phyloP scores from a whole-genome alignment of 2,113 vertebrate genomes.

The Octodon degus region DNA sequence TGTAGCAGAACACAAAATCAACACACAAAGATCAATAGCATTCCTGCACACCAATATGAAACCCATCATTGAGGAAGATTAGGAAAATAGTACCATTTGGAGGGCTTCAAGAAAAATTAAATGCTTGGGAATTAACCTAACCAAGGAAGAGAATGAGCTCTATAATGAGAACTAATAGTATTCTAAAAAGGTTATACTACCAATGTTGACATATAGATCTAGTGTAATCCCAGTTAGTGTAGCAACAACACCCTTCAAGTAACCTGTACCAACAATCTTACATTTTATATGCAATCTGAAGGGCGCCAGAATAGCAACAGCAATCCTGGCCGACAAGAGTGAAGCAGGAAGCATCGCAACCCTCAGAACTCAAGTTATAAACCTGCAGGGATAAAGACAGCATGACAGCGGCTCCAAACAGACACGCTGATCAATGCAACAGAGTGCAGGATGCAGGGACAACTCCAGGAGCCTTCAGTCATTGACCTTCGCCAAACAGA shows the following conservation, averaged over 20 bases:
- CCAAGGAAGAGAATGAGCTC: background rate
- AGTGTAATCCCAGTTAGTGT: background rate
- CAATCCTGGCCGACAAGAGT: background rate
- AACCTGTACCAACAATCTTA: background rate
- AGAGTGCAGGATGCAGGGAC: background rate
- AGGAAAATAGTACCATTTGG: background rate
- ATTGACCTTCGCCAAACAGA: background rate
- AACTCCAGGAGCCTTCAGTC: background rate
- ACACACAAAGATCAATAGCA: background rate
- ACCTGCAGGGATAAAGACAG: background rate
- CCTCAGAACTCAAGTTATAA: background rate
- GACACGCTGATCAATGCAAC: background rate
- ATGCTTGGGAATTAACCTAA: background rate
- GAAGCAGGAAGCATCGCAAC: background rate
- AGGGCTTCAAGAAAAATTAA: background rate
- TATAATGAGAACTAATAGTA: background rate
- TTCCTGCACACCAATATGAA: background rate
- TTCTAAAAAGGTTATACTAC: background rate
- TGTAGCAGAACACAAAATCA: background rate
- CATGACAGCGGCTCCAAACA: background rate
- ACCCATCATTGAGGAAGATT: background rate
- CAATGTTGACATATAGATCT: background rate
- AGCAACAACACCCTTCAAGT: background rate
- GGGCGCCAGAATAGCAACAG: background rate
- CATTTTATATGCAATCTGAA: background rate